Evolutionary conservation across 2,888 invertebrate genomes (phyloP), one percentile per base, ranked within the genome.

Genomic region (Agrypnus murinus): DNA sequence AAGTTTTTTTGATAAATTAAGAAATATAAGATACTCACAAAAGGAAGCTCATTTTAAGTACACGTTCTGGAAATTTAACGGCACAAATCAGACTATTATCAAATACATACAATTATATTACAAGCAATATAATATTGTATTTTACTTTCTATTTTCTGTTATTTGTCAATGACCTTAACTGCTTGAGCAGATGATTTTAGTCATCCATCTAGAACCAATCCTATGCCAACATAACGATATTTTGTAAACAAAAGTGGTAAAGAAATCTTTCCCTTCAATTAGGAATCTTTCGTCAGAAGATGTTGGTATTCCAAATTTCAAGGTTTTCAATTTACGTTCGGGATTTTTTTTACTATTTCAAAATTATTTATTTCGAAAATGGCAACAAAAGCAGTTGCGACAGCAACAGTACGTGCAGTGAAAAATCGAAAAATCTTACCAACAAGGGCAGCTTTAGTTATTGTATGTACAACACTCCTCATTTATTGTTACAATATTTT

Each of bases 391-490:
- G 89, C 91, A 72, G 91, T 93, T 80, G 95, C 93, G 71, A 92
- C 95, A 83, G 97, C 97, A 31, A 96, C 96, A 65, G 95, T 97
- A 31, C 90, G 95, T 78, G 95, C 96, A 76, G 92, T 96, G 25
- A 93, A 93, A 84, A 92, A 92, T 78, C 90, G 94, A 81, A 91
- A 90, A 85, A 84, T 94, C 73, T 84, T 95, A 72, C 92, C 97
- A n/a, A 91, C 92, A 48, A 88, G 96, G 80, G 94, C 96, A 75
- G 97, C 97, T 2, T 86, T 98, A 63, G 91, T 93, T 74, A 86
- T 98, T 87, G 85, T 85, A 79, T 78, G 74, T 72, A 38, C 3
- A 10, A 1, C 19, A 19, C 40, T 25, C n/a, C 8, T 10, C 40
- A 19, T 43, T 10, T 34, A 55, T 65, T 9, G 25, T 2, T n/a